A percentile compares a stretch with the other conserved stretches of the same genome.
Evolutionary conservation across 2,888 invertebrate species (phyloP).

Genomic region (Gerris lacustris): DNA sequence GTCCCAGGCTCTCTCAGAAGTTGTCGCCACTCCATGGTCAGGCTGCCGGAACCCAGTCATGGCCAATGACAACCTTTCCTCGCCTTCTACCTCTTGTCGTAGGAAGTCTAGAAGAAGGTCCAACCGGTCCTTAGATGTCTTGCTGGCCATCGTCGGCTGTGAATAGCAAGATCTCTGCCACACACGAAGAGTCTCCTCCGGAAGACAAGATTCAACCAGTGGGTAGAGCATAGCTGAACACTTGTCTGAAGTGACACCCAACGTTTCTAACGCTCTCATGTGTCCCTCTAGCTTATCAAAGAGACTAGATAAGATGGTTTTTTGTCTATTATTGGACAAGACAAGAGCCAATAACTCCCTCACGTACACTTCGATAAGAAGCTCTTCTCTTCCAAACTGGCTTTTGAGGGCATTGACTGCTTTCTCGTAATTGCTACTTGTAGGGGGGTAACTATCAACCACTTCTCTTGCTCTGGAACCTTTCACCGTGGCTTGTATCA

Average conservation of each 20-base stretch:
- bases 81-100: no score
- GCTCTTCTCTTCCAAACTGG: conserved; percentile 28
- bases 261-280: conserved; percentile 29
- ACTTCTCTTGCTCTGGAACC: conserved; percentile 29
- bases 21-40: no score
- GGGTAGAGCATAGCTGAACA: not conserved
- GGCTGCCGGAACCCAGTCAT: no score
- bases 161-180: not conserved
- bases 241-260: no score
- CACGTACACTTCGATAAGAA: conserved; percentile 31
- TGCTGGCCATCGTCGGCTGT: not conserved
- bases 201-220: not conserved
- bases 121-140: not conserved
- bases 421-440: conserved; percentile 30
- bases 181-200: not conserved
- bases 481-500: conserved; percentile 22
- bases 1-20: no score
- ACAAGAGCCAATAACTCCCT: conserved; percentile 30
- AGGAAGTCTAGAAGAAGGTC: no score
- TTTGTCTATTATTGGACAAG: conserved; percentile 28
- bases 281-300: conserved; percentile 33
- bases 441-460: conserved; percentile 29
- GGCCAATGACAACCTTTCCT: no score
- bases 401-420: conserved; percentile 26
- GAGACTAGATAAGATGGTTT: conserved; percentile 13